Evolutionary conservation across 2,888 invertebrate genomes (phyloP).

Genomic region (Lepidocyrtoides sp.): DNA sequence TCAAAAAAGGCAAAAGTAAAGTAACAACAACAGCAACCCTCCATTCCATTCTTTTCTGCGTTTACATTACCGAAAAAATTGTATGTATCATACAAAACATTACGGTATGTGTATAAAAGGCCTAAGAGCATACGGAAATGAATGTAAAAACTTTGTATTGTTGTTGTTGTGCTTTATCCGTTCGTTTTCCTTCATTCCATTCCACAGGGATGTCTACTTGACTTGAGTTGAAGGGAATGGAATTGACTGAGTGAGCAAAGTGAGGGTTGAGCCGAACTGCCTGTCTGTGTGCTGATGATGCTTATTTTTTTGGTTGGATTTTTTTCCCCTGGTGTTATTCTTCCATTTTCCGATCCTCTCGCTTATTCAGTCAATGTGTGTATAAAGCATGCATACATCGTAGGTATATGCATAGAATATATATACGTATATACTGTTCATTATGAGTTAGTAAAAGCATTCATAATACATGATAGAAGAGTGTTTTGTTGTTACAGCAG

Average conservation of each 20-base stretch:
- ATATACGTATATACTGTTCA: neutral
- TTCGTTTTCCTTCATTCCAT: slow-evolving; percentile 49
- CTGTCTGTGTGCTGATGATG: slow-evolving; percentile 39
- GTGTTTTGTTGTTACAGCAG: neutral
- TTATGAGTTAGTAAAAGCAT: slow-evolving; percentile 22
- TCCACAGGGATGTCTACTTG: slow-evolving; percentile 71
- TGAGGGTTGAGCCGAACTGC: slow-evolving; percentile 65
- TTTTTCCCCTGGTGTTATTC: slow-evolving; percentile 71
- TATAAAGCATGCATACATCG: neutral
- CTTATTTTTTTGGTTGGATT: slow-evolving; percentile 41
- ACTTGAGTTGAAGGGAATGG: slow-evolving; percentile 72
- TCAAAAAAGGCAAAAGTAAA: slow-evolving; percentile 34
- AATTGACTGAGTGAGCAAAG: slow-evolving; percentile 65
- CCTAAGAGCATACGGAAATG: slow-evolving; percentile 64
- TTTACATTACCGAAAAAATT: slow-evolving; percentile 30
- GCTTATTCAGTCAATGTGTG: slow-evolving; percentile 6
- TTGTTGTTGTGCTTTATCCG: slow-evolving; percentile 73
- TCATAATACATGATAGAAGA: slow-evolving; percentile 1
- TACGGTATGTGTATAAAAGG: neutral
- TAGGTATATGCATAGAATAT: neutral
- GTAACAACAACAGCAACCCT: slow-evolving; percentile 44
- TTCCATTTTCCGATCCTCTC: slow-evolving; percentile 54
- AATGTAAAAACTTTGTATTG: slow-evolving; percentile 61
- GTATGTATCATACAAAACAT: neutral
- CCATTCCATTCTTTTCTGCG: neutral